Conservation (phyloP, 2,888 invertebrate species). For the Perdita meconis region DNA sequence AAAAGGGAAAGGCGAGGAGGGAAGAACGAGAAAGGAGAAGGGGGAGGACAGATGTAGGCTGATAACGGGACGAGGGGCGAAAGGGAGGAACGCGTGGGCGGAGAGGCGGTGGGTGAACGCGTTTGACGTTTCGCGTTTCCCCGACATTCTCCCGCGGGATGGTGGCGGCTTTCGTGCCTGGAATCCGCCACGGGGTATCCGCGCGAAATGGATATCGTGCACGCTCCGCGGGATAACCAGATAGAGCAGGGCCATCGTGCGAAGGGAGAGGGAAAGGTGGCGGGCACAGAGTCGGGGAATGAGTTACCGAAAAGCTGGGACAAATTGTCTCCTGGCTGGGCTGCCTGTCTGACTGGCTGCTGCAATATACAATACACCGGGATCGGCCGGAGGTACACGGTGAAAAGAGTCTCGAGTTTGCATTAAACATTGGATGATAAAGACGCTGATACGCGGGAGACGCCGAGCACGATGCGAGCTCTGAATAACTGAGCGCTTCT, state of each 20-base stretch:
- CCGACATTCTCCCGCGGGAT: slow-evolving; percentile 69
- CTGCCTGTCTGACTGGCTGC: slow-evolving; percentile 32
- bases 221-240: slow-evolving; percentile 70
- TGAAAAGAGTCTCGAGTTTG: slow-evolving; percentile 14
- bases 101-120: slow-evolving; percentile 34
- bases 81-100: neutral
- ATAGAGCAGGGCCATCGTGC: slow-evolving; percentile 42
- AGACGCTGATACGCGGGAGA: neutral
- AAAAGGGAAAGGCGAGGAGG: neutral
- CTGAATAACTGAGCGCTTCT: neutral
- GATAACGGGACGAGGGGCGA: slow-evolving; percentile 27
- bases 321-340: slow-evolving; percentile 67
- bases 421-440: slow-evolving; percentile 38
- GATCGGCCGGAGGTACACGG: neutral
- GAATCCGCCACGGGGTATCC: slow-evolving; percentile 70
- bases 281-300: slow-evolving; percentile 11
- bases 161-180: slow-evolving; percentile 67
- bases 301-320: slow-evolving; percentile 69
- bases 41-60: slow-evolving; percentile 18
- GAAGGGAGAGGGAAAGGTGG: neutral
- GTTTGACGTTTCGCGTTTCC: slow-evolving; percentile 71
- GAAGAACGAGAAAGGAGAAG: slow-evolving; percentile 25
- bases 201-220: slow-evolving; percentile 72
- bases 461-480: neutral
- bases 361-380: slow-evolving; percentile 44